Conservation (phyloP, 2,888 invertebrate genomes). For the Stictocephala bisonia region DNA sequence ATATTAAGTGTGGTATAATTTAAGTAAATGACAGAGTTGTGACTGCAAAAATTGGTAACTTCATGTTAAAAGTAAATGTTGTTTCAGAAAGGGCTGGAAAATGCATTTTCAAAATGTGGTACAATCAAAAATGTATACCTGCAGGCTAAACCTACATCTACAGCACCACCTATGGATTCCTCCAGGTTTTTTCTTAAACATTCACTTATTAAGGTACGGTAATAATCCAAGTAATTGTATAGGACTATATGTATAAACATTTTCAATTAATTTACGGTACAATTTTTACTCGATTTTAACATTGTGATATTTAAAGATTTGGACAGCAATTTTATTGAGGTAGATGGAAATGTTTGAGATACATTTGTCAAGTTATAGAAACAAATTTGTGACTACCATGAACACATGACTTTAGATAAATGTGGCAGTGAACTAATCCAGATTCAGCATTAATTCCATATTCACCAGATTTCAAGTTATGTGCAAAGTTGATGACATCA, state of each 20-base stretch:
- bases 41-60: not conserved
- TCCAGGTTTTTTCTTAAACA: slow-evolving; percentile 62
- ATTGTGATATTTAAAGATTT: not conserved
- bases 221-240: not conserved
- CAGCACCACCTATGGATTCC: slow-evolving; percentile 58
- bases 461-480: too few relatives aligned
- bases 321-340: slow-evolving; percentile 58
- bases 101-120: slow-evolving; percentile 64
- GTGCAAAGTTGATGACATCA: too few relatives aligned
- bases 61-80: slow-evolving; percentile 39
- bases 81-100: slow-evolving; percentile 62
- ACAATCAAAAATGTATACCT: slow-evolving; percentile 63
- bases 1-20: too few relatives aligned
- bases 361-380: too few relatives aligned
- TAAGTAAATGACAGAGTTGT: too few relatives aligned
- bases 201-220: slow-evolving; percentile 55
- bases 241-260: too few relatives aligned
- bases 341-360: too few relatives aligned
- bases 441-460: too few relatives aligned
- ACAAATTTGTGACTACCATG: too few relatives aligned
- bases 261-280: slow-evolving; percentile 56
- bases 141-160: slow-evolving; percentile 63
- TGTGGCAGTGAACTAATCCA: too few relatives aligned
- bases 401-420: too few relatives aligned
- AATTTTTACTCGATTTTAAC: slow-evolving; percentile 54